Conservation (phyloP, 2,888 invertebrate species). For the Drosophila austrosaltans region DNA sequence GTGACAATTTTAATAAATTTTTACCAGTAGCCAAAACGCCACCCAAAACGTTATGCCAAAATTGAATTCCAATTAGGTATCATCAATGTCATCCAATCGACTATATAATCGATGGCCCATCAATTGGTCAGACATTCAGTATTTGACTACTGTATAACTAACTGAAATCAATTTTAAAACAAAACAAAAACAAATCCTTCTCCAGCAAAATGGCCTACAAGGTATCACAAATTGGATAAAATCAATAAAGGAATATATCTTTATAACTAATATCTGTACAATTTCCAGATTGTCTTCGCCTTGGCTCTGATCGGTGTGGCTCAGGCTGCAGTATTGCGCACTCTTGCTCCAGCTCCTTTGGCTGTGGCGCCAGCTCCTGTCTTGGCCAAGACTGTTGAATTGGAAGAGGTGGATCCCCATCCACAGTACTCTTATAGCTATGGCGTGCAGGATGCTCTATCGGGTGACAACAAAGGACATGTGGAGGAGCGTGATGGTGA, state of each 20-base stretch:
- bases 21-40: slow-evolving; percentile 26
- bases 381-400: slow-evolving; percentile 62
- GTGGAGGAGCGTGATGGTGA: slow-evolving; percentile 68
- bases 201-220: slow-evolving; percentile 70
- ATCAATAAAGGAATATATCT: slow-evolving; percentile 18
- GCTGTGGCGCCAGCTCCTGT: slow-evolving; percentile 65
- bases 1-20: slow-evolving; percentile 52
- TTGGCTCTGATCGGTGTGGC: slow-evolving; percentile 66
- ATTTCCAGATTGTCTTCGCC: slow-evolving; percentile 38
- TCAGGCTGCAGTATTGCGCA: slow-evolving; percentile 70
- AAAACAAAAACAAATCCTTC: too few relatives aligned
- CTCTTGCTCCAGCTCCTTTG: slow-evolving; percentile 61
- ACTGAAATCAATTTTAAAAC: slow-evolving; percentile 46
- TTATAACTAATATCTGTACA: slow-evolving; percentile 24
- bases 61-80: slow-evolving; percentile 80
- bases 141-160: slow-evolving; percentile 58
- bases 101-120: slow-evolving; percentile 72
- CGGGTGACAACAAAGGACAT: slow-evolving; percentile 66
- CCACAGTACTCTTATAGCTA: slow-evolving; percentile 71
- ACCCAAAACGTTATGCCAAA: slow-evolving; percentile 57
- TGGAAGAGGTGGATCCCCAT: slow-evolving; percentile 67
- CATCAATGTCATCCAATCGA: slow-evolving; percentile 76
- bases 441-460: slow-evolving; percentile 64
- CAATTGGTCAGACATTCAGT: slow-evolving; percentile 74
- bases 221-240: slow-evolving; percentile 52